phyloP scores from a whole-genome alignment of 2,113 vertebrate genomes.

The Cheirogaleus medius region DNA sequence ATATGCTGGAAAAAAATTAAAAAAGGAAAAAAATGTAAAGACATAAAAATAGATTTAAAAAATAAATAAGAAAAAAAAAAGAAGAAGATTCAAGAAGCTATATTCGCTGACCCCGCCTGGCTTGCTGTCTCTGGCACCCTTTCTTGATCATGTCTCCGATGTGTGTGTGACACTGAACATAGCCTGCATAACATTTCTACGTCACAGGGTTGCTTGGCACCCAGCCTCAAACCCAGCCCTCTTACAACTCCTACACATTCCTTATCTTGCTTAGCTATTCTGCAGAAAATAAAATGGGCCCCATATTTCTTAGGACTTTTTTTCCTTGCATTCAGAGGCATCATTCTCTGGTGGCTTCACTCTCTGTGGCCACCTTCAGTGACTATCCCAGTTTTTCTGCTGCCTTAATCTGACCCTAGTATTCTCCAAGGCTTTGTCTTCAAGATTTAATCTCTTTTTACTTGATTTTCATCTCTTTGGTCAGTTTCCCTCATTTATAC shows the following conservation, averaged over 20 bases:
- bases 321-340: neutral
- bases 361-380: fast-evolving
- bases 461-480: neutral
- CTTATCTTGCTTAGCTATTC: neutral
- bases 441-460: neutral
- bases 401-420: neutral
- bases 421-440: neutral
- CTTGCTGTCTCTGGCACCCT: neutral
- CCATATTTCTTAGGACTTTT: neutral
- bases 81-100: neutral
- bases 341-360: neutral
- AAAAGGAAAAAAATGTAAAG: no score
- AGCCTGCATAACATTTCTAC: neutral
- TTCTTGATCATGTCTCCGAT: neutral
- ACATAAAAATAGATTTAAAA: no score
- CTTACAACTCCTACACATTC: neutral
- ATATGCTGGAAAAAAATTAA: no score
- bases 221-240: neutral
- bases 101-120: neutral
- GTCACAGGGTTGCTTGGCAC: neutral
- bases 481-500: neutral
- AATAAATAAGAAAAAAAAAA: no score
- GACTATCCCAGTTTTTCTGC: neutral
- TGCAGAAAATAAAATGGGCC: neutral
- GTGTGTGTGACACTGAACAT: neutral